Conservation (phyloP, 1,140 invertebrate species). For the Drosophila subobscura region DNA sequence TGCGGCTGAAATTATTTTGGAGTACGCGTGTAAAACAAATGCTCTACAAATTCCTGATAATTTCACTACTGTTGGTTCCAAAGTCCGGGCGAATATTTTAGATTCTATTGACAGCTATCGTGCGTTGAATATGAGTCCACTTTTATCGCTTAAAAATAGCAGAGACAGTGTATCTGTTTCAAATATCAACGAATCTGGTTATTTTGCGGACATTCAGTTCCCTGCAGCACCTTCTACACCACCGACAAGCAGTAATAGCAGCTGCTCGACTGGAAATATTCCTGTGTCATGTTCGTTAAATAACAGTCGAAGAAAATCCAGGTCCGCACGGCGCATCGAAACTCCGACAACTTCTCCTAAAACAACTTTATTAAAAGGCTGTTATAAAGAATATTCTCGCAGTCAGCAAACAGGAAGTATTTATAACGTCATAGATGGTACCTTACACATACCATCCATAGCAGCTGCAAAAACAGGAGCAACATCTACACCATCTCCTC, state of each 20-base stretch:
- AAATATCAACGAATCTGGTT: conserved; percentile 16
- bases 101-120: conserved; percentile 14
- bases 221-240: conserved; percentile 40
- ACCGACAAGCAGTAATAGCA: conserved; percentile 56
- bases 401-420: neutral
- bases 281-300: conserved; percentile 16
- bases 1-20: conserved; percentile 73
- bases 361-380: neutral
- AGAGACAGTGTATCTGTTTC: conserved; percentile 8
- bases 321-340: conserved; percentile 52
- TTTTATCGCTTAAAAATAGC: conserved; percentile 4
- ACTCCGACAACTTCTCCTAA: conserved; percentile 17
- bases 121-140: conserved; percentile 11
- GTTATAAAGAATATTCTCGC: conserved; percentile 6
- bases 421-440: too few species aligned
- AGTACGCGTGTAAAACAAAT: conserved; percentile 51
- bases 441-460: conserved; percentile 9
- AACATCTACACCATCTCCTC: conserved; percentile 7
- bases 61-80: neutral
- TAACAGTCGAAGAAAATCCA: conserved; percentile 56
- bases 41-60: neutral
- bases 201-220: conserved; percentile 35
- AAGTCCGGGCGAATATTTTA: neutral
- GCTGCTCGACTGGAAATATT: conserved; percentile 36
- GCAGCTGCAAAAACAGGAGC: neutral